Base-by-base conservation (phyloP, 2,888 invertebrate species). In the Agrotis segetum region DNA sequence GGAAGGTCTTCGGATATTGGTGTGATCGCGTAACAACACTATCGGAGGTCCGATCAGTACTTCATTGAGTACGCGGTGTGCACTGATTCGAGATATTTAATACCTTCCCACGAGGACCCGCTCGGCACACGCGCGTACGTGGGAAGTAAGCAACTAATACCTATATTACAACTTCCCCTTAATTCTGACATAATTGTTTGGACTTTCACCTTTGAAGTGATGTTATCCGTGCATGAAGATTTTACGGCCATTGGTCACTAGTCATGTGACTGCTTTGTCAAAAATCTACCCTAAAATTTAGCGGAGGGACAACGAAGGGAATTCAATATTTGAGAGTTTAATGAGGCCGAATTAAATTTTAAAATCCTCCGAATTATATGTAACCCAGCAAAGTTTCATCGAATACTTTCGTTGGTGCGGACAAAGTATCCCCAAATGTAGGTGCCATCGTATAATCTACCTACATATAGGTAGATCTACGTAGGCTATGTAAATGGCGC, bases 61-160 rank as follows among this genome's bases (percentile, higher is more conserved):
- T 91, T 91, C 92, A 93, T 94, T 94, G 90, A 92, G 84, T 81
- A 80, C 80, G 83, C 85, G 89, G 88, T 92, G 93, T 91, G 91
- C 92, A 92, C 85, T 92, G 93, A 90, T 91, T 90, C 91, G 92
- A 88, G 93, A 92, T 92, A 91, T 89, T 89, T 94, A 93, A 94
- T 95, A 92, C 92, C 93, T 96, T 96, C 96, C 95, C 96, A 96
- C 95, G 96, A 93, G 90, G 88, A 89, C 89, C 89, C 87, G 73
- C 19, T 24, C 79, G 83, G 91, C 91, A 91, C 95, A 94, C 94
- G 94, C 92, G 90, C 90, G 83, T 79, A 77, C 90, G 88, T 93
- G 93, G 89, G 92, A 92, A 91, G 67, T 75, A 75, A 72, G 74
- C 66, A 3, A 74, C 55, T 82, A 73, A 78, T 80, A 71, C 69